A percentile compares a stretch with the other conserved stretches of the same genome.
These are phyloP conservation scores for Leptothorax acervorum DNA, from an alignment of 2,888 invertebrate genomes.

Conservation along the genomic window DNA sequence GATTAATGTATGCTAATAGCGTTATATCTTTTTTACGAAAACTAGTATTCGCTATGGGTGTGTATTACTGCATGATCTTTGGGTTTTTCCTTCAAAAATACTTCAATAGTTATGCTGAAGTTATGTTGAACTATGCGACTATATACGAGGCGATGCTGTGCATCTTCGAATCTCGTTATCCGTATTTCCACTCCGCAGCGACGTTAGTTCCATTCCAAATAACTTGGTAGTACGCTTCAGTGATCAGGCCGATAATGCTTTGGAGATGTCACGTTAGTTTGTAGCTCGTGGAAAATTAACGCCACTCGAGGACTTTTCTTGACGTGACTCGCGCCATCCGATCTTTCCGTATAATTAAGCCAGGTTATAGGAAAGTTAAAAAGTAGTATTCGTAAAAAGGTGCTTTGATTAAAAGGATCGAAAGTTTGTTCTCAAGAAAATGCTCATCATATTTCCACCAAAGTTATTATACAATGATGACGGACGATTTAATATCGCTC, in stretches of 20 bases:
- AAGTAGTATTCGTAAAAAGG: background rate
- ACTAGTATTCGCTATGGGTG: background rate
- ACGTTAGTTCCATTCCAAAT: constrained; percentile 72
- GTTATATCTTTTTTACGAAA: background rate
- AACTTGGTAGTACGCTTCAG: constrained; percentile 65
- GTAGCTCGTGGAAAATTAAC: constrained; percentile 37
- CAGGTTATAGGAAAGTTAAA: background rate
- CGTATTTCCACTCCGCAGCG: constrained; percentile 63
- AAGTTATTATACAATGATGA: constrained; percentile 18
- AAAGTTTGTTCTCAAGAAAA: background rate
- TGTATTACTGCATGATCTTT: constrained; percentile 14
- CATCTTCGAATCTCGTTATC: constrained; percentile 70
- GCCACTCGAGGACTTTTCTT: constrained; percentile 14
- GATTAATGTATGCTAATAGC: background rate
- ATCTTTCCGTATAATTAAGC: constrained; percentile 15
- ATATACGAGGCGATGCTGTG: constrained; percentile 19
- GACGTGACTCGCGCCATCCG: constrained; percentile 17
- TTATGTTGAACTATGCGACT: constrained; percentile 36
- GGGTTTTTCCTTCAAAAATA: constrained; percentile 1
- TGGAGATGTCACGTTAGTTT: constrained; percentile 26
- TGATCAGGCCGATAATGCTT: constrained; percentile 60
- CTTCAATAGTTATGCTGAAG: constrained; percentile 26
- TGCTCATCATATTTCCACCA: background rate
- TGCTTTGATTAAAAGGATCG: background rate
- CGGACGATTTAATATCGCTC: constrained; percentile 41